A percentile compares a stretch with the other conserved stretches of the same genome.
Evolutionary conservation across 1,140 invertebrate genomes (phyloP).

Genomic region (Drosophila paulistorum): DNA sequence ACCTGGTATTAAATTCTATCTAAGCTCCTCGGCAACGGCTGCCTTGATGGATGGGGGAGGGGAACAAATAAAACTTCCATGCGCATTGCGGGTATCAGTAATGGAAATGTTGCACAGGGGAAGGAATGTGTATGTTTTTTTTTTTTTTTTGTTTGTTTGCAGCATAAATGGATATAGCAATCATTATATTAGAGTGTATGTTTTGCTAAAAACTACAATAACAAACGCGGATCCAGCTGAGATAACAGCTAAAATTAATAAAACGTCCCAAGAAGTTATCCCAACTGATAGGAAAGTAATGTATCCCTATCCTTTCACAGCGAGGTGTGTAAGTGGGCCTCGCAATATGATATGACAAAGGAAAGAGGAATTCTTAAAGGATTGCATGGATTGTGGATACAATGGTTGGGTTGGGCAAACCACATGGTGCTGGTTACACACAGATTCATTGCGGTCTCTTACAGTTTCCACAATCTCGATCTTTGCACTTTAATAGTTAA

Average conservation of each 20-base stretch:
- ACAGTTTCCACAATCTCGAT: too few species aligned
- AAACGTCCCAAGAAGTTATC: neutral
- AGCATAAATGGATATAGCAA: neutral
- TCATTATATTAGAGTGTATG: neutral
- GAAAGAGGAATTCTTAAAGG: neutral
- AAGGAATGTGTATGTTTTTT: neutral
- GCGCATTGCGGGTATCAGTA: neutral
- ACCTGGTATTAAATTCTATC: neutral
- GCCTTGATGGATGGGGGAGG: neutral
- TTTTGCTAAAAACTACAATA: conserved; percentile 6
- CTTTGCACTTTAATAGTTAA: too few species aligned
- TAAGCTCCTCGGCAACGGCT: neutral
- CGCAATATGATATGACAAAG: conserved; percentile 1
- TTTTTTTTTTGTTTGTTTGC: neutral
- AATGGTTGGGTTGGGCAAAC: neutral
- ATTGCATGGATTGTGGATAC: neutral
- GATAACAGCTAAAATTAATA: neutral
- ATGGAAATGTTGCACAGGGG: neutral
- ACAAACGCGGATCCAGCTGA: neutral
- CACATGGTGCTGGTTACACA: conserved; percentile 5
- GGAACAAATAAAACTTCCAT: neutral
- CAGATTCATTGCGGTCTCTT: neutral
- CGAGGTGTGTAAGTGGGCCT: neutral
- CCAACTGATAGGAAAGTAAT: neutral
- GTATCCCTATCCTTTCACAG: too few species aligned